Base-by-base conservation (phyloP, 2,888 invertebrate genomes). In the Athalia rosae region DNA sequence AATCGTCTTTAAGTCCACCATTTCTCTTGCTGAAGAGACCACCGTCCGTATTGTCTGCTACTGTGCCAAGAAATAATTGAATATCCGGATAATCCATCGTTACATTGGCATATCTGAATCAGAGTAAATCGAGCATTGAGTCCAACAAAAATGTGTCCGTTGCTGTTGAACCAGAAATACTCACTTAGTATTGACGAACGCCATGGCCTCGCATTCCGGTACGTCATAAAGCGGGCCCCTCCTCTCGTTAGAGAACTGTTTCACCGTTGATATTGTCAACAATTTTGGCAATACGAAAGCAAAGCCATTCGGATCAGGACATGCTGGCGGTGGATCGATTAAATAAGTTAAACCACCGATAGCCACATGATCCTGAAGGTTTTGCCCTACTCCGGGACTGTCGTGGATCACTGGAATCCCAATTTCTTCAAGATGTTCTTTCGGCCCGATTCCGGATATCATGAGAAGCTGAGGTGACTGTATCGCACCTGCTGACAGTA, bases 381-480 rank as follows among this genome's bases (percentile, higher is more conserved):
- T 97, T 80, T 91, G 88, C 0, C 97, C 97, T 0, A 97, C 96
- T 0, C 95, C 96, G 11, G 93, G 93, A 7, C 92, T 90, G 87
- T 95, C 89, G 0, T 90, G 91, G 28, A 95, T 88, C 0, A 94
- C 91, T 28, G 92, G 91, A 63, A 95, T 93, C 0, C 92, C 93
- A 43, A 93, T 84, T 63, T 93, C 91, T 73, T 91, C 88, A 4
- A 96, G 90, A 85, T 95, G 93, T 7, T 92, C 89, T 4, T 90
- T 90, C 0, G 95, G 94, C 4, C 96, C 96, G 9, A 97, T 92
- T 0, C 98, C 98, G 0, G 97, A 96, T 61, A 98, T 87, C 96
- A 97, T 95, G 50, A 98, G 91, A 15, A 98, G 84, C 86, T 98
- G 97, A 0, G 97, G 97, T 3, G 96, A 94, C 85, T 95, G 95